Evolutionary conservation across 2,888 invertebrate species (phyloP).

Genomic region (Lasioglossum zephyrum): DNA sequence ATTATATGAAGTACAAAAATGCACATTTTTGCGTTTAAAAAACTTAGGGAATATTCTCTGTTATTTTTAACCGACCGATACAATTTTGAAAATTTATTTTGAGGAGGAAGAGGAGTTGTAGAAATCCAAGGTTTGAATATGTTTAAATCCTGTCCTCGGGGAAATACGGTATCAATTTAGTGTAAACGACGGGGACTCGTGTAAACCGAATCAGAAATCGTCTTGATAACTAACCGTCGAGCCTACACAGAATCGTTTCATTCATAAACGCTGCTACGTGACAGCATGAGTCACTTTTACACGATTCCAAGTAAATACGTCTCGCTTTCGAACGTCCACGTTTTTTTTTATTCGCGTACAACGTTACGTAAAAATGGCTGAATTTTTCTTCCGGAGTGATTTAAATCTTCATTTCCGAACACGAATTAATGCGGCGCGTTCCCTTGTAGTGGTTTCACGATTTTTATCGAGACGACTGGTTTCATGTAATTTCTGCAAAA

Average conservation of each 20-base stretch:
- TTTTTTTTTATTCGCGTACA: neutral
- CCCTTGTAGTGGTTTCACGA: neutral
- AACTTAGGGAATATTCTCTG: neutral
- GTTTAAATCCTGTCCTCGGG: neutral
- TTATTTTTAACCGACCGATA: neutral
- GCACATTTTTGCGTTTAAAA: neutral
- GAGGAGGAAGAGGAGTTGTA: neutral
- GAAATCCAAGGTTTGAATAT: neutral
- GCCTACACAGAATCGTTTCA: conserved; percentile 47
- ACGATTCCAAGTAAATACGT: conserved; percentile 40
- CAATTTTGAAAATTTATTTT: neutral
- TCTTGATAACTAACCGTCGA: conserved; percentile 39
- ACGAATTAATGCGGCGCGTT: neutral
- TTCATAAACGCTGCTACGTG: conserved; percentile 50
- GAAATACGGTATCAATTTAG: neutral
- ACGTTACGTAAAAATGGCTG: neutral
- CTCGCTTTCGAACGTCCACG: neutral
- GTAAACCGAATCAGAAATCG: conserved; percentile 37
- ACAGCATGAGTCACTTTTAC: conserved; percentile 51
- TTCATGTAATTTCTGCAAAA: neutral
- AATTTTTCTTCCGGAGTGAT: neutral
- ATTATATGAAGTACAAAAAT: too few species aligned
- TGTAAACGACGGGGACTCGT: conserved; percentile 21
- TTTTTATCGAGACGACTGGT: neutral
- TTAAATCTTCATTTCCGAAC: neutral